Evolutionary conservation across 2,888 invertebrate species (phyloP), one percentile per base, ranked within the genome.

Genomic region (Hydrotaea cyrtoneurina): DNA sequence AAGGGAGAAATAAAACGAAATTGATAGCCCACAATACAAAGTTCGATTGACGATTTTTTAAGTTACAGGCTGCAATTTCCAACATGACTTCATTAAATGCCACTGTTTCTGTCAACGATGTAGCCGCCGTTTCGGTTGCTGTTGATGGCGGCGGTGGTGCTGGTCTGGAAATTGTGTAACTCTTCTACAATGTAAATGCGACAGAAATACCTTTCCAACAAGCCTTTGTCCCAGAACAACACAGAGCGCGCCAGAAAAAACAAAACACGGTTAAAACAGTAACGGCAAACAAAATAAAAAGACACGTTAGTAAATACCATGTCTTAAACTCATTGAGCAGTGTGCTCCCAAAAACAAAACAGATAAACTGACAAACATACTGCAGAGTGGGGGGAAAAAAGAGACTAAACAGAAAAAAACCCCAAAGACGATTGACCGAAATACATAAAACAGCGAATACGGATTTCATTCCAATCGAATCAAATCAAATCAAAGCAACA

Each of bases 31-130:
- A 73, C 36, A 31, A 64, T 50, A 50, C 23, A 50, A 59, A 15
- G 57, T 43, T n/a, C n/a, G n/a, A n/a, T n/a, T 59, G 17, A 13
- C 50, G 53, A 7, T 69, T 10, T 19, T 26, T 23, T 5, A 15
- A 46, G 73, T 73, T 73, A 26, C 46, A 2, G 36, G 50, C 50
- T 39, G 39, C 39, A 39, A 39, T 21, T 69, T 64, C n/a, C 17
- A 66, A 82, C 84, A 85, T 81, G 79, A 72, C 85, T 85, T 82
- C 79, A 82, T 85, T 85, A 79, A 85, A 77, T 80, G 85, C 43
- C 82, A 78, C 46, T 13, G 17, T 64, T 39, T 66, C 19, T 43
- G 31, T 10, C 64, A 21, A 13, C 19, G 19, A 23, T 5, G 11
- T 31, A 31, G 31, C 31, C 2, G 2, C 31, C 2, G 31, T 31